A percentile compares a stretch with the other conserved stretches of the same genome.
Conservation (phyloP, 2,797 vertebrate genomes). For the Enteromius viviparus region DNA sequence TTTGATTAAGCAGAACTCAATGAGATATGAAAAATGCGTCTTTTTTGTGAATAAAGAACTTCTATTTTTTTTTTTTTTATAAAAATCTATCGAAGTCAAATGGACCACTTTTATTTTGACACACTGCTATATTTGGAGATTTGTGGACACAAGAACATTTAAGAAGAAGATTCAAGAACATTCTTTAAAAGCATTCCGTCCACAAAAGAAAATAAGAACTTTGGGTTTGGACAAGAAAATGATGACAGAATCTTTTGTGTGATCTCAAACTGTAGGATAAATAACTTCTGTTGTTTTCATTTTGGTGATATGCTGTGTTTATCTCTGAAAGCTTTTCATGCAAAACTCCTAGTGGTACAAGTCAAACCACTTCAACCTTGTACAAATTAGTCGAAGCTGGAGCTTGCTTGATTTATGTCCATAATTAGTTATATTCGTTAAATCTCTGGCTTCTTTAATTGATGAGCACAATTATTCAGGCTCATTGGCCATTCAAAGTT, state of each 20-base stretch:
- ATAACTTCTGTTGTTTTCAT: background rate
- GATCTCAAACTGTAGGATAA: background rate
- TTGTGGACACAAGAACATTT: no score
- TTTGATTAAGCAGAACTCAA: background rate
- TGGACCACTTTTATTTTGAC: background rate
- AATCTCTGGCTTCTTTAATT: constrained; percentile 53
- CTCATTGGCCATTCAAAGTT: constrained; percentile 51
- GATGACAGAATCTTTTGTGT: background rate
- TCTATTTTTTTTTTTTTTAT: background rate
- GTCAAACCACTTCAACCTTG: constrained; percentile 50
- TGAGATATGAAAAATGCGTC: background rate
- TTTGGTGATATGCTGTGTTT: background rate
- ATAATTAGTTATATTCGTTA: constrained; percentile 58
- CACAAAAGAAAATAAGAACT: background rate
- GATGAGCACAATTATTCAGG: constrained; percentile 60
- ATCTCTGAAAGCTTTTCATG: background rate
- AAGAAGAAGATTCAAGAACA: background rate
- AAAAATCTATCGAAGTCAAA: background rate
- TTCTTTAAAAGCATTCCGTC: background rate
- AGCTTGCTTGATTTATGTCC: constrained; percentile 53
- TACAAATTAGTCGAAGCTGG: constrained; percentile 34
- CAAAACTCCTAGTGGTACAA: constrained; percentile 9
- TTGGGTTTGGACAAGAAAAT: background rate
- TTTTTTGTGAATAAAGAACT: background rate
- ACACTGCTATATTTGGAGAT: background rate